Base-by-base conservation (phyloP, 2,888 invertebrate genomes). In the Apotomis capreana region DNA sequence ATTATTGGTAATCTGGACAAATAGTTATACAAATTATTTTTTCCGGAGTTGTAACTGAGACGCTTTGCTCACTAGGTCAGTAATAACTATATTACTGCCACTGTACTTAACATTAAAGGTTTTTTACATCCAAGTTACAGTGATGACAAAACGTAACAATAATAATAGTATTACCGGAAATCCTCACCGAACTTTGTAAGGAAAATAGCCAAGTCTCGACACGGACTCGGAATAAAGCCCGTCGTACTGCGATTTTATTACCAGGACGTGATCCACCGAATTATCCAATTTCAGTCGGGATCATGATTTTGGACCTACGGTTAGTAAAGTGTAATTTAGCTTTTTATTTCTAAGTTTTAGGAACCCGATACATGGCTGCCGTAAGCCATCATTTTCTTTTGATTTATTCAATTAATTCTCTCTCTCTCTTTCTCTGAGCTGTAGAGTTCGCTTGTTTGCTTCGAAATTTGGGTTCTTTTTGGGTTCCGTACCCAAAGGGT, bases 191-290 rank as follows among this genome's bases (percentile, higher is more conserved):
- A 65, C 46, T 60, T 70, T 60, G 60, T 65, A 65, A 65, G 54
- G 5, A 70, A 40, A 69, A 70, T 54, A 60, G 61, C 59, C 36
- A 46, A 70, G 65, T 65, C 70, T 36, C 44, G 54, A 60, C 70
- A 70, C 65, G 65, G 54, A 65, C 46, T 1, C 52, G n/a, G 15
- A 55, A 65, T 70, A 70, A 70, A 65, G 65, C 60, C 64, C 54
- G 54, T 15, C 40, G 60, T 58, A 44, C 69, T 65, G 59, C 70
- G 54, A 70, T 70, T 70, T 70, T 70, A 70, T 70, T 65, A 70
- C 59, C 26, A 10, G 36, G 46, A 70, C 70, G 65, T 70, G 65
- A 59, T 65, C 60, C 59, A 37, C 52, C 36, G 61, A 65, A 70
- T 65, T 60, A 44, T 60, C 51, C 54, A 60, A 65, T 70, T 65